phyloP scores from a whole-genome alignment of 2,113 vertebrate genomes.

The Scomber japonicus region DNA sequence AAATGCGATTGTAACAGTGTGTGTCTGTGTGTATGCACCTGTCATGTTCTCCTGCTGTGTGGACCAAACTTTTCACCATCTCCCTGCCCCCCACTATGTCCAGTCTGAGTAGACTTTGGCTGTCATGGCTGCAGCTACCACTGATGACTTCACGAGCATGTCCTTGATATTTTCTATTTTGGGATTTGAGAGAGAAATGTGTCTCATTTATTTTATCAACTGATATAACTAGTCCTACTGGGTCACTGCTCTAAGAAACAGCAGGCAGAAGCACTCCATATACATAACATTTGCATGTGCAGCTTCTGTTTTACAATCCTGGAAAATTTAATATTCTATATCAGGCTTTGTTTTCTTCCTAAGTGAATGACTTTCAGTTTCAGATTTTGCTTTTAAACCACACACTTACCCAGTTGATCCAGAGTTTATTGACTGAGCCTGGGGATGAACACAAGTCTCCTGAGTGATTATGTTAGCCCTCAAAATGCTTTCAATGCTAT shows the following conservation, averaged over 20 bases:
- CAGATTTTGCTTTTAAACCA: slow-evolving; percentile 2
- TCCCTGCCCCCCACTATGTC: slow-evolving; percentile 31
- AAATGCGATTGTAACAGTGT: slow-evolving; percentile 12
- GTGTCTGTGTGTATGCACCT: slow-evolving; percentile 67
- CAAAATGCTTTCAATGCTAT: not conserved
- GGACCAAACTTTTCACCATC: slow-evolving; percentile 19
- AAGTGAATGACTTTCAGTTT: not conserved
- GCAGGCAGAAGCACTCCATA: not conserved
- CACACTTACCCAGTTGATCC: not conserved
- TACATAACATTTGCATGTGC: not conserved
- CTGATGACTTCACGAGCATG: not conserved
- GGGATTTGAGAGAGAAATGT: slow-evolving; percentile 14
- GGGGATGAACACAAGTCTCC: not conserved
- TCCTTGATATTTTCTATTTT: not conserved
- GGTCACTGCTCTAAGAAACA: slow-evolving; percentile 3
- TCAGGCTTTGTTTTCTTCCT: not conserved
- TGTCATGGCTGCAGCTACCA: slow-evolving; percentile 17
- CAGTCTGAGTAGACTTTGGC: slow-evolving; percentile 54
- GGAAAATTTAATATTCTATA: not conserved
- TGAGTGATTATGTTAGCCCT: slow-evolving; percentile 5
- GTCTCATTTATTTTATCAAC: not conserved
- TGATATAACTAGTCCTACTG: slow-evolving; percentile 36
- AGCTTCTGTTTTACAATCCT: slow-evolving; percentile 4
- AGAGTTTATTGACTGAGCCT: not conserved
- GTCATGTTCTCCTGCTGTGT: slow-evolving; percentile 53